Evolutionary conservation across 2,797 vertebrate genomes (phyloP), one percentile per base, ranked within the genome.

Genomic region (Fistularia commersonii): DNA sequence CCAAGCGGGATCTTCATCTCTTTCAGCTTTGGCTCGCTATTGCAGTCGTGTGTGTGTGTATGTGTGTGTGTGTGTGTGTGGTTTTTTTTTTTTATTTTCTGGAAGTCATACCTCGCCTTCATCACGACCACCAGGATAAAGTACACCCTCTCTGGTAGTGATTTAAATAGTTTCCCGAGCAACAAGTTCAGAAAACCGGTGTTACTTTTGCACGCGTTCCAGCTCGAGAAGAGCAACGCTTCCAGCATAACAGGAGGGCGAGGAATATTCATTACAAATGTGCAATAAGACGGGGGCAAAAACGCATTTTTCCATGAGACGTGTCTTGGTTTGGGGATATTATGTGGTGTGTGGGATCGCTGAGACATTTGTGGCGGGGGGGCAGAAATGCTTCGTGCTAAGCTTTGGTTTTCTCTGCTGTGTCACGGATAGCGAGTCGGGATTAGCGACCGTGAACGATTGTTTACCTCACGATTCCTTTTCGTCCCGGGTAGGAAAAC

Each of bases 241-340:
- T 76, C 62, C 60, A 74, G 74, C 54, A 48, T 56, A 75, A 69
- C 66, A 83, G 72, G 45, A 55, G 66, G 35, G 38, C 50, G 65
- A 76, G 64, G 76, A 56, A 76, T 73, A 77, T 69, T 79, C 68
- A 59, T 57, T 70, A 64, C 55, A 72, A 80, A 78, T 69, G 64
- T 69, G 54, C 69, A 85, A 80, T 70, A 76, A 71, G 79, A 71
- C 66, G 44, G 39, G 41, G 54, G 33, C 52, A n/a, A 47, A 74
- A 76, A 77, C 51, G 43, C 41, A 51, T 77, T 74, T 72, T 82
- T 83, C 76, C 76, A 79, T 57, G 60, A 75, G 52, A 63, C 71
- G 70, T 39, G 66, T 49, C 51, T 66, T 14, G 59, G 69, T 77
- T 55, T 76, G 56, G 54, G 58, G 60, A 80, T 80, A 66, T 64